These are phyloP conservation scores for Enteromius anoplus DNA, from an alignment of 2,797 vertebrate species.

Conservation along the genomic window DNA sequence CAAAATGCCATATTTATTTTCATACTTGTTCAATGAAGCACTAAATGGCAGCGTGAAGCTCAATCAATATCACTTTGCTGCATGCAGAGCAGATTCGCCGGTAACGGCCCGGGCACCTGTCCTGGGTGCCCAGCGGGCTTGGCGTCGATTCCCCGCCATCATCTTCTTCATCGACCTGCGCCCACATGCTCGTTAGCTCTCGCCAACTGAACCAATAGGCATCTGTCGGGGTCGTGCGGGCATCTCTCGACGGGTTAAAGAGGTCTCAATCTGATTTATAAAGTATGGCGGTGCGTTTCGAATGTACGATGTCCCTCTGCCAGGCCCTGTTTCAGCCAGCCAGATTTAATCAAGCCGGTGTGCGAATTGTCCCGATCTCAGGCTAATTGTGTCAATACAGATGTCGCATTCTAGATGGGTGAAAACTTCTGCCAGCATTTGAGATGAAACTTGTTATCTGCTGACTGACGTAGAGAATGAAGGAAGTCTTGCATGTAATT, in stretches of 20 bases:
- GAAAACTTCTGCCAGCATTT: slow-evolving; percentile 27
- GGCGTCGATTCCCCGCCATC: slow-evolving; percentile 30
- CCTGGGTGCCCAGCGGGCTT: slow-evolving; percentile 11
- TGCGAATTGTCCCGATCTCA: slow-evolving; percentile 43
- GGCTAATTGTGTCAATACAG: slow-evolving; percentile 48
- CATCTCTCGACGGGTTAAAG: slow-evolving; percentile 65
- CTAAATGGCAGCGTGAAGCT: slow-evolving; percentile 61
- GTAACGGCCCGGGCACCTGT: slow-evolving; percentile 69
- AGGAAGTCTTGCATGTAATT: slow-evolving; percentile 50
- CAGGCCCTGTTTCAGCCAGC: slow-evolving; percentile 33
- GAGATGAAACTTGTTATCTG: slow-evolving; percentile 48
- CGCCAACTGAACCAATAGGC: slow-evolving; percentile 45
- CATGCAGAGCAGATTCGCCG: slow-evolving; percentile 43
- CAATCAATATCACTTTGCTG: slow-evolving; percentile 79
- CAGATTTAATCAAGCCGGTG: slow-evolving; percentile 49
- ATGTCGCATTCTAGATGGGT: slow-evolving; percentile 32
- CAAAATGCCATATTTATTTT: slow-evolving; percentile 78
- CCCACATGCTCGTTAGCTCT: slow-evolving; percentile 40
- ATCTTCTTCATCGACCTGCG: slow-evolving; percentile 35
- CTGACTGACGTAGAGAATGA: slow-evolving; percentile 26
- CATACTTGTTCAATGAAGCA: slow-evolving; percentile 75
- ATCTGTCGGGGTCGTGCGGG: slow-evolving; percentile 65
- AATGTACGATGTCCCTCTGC: slow-evolving; percentile 22
- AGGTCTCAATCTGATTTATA: slow-evolving; percentile 52
- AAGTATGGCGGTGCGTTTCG: slow-evolving; percentile 31